Percentiles rank a stretch among this genome's conserved stretches.
Conservation (phyloP, 2,113 vertebrate species). For the Montifringilla adamsi region DNA sequence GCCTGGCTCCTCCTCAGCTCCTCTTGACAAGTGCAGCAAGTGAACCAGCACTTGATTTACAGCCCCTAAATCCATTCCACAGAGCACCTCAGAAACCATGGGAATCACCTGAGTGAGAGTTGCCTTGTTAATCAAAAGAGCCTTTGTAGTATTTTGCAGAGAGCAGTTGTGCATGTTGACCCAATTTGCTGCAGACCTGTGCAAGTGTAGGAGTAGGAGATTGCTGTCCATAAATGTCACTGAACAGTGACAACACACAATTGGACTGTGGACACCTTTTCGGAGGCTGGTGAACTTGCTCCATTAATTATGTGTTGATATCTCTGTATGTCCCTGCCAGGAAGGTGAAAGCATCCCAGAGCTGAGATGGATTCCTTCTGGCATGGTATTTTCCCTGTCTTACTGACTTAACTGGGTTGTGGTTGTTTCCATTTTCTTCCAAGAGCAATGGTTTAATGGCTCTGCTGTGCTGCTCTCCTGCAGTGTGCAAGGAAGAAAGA, state of each 20-base stretch:
- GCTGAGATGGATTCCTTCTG: neutral
- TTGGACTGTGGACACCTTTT: neutral
- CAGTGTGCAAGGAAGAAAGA: neutral
- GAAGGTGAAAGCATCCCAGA: neutral
- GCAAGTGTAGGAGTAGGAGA: neutral
- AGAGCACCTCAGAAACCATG: neutral
- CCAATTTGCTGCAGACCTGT: neutral
- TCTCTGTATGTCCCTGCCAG: neutral
- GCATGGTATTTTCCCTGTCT: neutral
- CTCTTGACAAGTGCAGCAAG: neutral
- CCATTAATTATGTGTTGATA: neutral
- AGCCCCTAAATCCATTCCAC: neutral
- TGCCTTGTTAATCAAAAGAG: neutral
- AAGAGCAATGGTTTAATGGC: neutral
- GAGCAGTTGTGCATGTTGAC: neutral
- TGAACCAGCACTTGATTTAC: neutral
- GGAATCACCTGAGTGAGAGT: neutral
- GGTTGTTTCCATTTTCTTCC: neutral
- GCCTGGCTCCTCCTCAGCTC: neutral
- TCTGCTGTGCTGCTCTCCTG: neutral
- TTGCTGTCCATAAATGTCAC: neutral
- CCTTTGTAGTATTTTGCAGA: neutral
- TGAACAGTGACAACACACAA: neutral
- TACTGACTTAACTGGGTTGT: neutral
- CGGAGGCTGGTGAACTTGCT: neutral